phyloP scores from a whole-genome alignment of 2,888 invertebrate species.

The Aleiodes leptofemur region DNA sequence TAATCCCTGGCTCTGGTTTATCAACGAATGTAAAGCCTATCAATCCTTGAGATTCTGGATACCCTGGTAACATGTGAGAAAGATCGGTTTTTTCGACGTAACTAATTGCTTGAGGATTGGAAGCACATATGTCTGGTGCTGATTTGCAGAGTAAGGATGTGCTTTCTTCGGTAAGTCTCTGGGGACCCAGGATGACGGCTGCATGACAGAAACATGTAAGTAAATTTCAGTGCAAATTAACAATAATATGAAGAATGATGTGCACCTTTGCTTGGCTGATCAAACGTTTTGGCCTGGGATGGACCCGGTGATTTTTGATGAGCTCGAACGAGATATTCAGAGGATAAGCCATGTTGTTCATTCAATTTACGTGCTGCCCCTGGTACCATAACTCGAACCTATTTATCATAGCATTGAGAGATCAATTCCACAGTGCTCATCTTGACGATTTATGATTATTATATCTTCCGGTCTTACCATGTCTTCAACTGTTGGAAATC shows the following conservation, averaged over 20 bases:
- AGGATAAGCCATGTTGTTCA: constrained; percentile 77
- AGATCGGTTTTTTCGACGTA: constrained; percentile 73
- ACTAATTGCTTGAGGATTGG: constrained; percentile 73
- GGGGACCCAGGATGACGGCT: constrained; percentile 62
- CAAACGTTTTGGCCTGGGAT: constrained; percentile 65
- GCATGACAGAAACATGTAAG: not conserved
- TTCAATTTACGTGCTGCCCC: constrained; percentile 79
- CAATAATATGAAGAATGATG: not conserved
- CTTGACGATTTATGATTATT: not conserved
- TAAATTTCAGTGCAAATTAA: not conserved
- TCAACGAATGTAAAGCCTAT: constrained; percentile 68
- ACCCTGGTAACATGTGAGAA: constrained; percentile 71
- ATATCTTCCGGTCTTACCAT: constrained; percentile 74
- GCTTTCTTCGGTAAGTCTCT: constrained; percentile 70
- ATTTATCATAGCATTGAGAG: not conserved
- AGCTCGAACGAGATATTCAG: constrained; percentile 76
- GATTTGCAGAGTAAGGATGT: constrained; percentile 72
- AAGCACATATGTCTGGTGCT: constrained; percentile 73
- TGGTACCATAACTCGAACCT: constrained; percentile 80
- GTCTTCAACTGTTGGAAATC: constrained; percentile 80
- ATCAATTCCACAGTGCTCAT: not conserved
- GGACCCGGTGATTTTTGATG: constrained; percentile 73
- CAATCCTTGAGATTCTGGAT: constrained; percentile 64
- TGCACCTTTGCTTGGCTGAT: constrained; percentile 68
- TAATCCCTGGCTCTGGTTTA: constrained; percentile 67